Evolutionary conservation across 2,797 vertebrate species (phyloP).

Genomic region (Pristis pectinata): DNA sequence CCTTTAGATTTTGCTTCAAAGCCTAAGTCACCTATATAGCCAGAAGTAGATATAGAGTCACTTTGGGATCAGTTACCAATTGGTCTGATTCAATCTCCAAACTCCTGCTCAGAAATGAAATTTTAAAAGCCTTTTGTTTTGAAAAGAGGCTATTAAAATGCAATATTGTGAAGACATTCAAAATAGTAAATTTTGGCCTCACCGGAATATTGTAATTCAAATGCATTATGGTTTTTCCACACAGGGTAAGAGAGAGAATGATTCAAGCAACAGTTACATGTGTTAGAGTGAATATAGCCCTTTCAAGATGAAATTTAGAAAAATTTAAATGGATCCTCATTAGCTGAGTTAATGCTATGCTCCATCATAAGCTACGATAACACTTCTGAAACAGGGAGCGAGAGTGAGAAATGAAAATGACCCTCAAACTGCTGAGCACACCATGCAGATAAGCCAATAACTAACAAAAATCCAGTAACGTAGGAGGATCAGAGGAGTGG

Average conservation of each 20-base stretch:
- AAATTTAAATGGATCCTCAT: neutral
- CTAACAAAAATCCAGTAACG: no score
- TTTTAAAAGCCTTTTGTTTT: neutral
- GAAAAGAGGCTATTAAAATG: neutral
- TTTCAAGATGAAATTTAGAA: neutral
- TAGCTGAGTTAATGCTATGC: no score
- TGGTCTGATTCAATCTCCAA: neutral
- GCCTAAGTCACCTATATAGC: neutral
- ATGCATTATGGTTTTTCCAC: neutral
- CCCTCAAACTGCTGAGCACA: no score
- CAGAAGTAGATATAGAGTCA: neutral
- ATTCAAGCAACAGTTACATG: neutral
- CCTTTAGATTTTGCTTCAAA: neutral
- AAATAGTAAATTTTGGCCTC: neutral
- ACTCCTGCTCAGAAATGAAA: neutral
- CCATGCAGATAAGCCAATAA: no score
- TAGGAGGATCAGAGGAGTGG: no score
- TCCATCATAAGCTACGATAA: no score
- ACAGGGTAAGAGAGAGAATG: neutral
- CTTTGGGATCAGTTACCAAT: neutral
- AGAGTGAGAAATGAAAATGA: no score
- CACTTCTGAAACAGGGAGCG: no score
- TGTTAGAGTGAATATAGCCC: neutral
- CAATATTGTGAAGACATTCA: neutral
- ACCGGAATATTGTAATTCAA: no score